Evolutionary conservation across 2,113 vertebrate species (phyloP).

Genomic region (Anoplopoma fimbria): DNA sequence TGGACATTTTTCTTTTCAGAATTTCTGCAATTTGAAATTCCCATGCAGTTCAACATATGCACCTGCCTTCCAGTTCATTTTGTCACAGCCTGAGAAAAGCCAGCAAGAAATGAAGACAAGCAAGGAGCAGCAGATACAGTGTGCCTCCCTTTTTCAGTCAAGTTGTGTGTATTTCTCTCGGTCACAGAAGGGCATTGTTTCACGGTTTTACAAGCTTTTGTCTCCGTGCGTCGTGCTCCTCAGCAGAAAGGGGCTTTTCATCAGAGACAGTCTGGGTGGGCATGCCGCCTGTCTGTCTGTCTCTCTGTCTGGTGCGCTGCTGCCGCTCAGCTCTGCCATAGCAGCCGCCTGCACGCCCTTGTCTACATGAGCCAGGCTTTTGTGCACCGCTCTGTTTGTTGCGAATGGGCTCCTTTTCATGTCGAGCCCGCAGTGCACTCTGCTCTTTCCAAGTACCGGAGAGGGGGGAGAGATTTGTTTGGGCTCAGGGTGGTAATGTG

Average conservation of each 20-base stretch:
- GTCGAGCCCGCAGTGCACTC: constrained; percentile 39
- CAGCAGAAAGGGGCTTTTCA: constrained; percentile 62
- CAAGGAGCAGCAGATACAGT: constrained; percentile 2
- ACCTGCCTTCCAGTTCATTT: constrained; percentile 30
- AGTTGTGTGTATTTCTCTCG: constrained; percentile 19
- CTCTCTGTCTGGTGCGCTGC: constrained; percentile 36
- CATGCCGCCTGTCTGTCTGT: constrained; percentile 66
- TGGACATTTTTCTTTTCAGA: constrained; percentile 15
- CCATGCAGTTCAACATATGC: constrained; percentile 14
- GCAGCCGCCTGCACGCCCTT: constrained; percentile 55
- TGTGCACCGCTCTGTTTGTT: constrained; percentile 63
- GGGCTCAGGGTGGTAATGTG: constrained; percentile 10
- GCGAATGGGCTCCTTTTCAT: constrained; percentile 64
- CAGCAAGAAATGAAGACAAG: not conserved
- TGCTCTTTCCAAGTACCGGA: constrained; percentile 46
- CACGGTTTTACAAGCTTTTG: constrained; percentile 62
- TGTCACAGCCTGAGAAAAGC: not conserved
- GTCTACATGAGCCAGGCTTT: constrained; percentile 75
- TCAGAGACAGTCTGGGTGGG: constrained; percentile 70
- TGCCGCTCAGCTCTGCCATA: constrained; percentile 62
- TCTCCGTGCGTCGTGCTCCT: constrained; percentile 53
- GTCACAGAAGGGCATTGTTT: constrained; percentile 56
- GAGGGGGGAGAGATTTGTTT: constrained; percentile 18
- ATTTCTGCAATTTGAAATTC: not conserved
- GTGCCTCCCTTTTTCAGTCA: not conserved